Evolutionary conservation across 2,888 invertebrate genomes (phyloP).

Genomic region (Microdon myrmicae): DNA sequence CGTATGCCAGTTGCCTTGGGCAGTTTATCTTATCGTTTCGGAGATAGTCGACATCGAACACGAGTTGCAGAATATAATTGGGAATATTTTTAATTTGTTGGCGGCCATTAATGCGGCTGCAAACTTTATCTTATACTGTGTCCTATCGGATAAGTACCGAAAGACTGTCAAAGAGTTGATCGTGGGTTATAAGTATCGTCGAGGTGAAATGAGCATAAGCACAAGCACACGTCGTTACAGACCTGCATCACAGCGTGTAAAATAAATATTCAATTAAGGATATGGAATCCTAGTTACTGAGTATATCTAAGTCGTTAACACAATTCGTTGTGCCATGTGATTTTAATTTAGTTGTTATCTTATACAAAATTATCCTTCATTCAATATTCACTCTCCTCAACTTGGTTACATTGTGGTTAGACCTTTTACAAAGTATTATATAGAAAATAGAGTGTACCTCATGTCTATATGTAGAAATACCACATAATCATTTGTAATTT

Average conservation of each 20-base stretch:
- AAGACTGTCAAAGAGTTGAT: slow-evolving; percentile 68
- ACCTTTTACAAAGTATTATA: too few relatives aligned
- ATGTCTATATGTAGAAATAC: too few relatives aligned
- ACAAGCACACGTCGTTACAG: slow-evolving; percentile 53
- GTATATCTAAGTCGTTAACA: neutral
- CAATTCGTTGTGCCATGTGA: slow-evolving; percentile 43
- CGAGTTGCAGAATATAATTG: slow-evolving; percentile 68
- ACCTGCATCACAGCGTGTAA: slow-evolving; percentile 32
- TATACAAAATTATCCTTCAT: too few relatives aligned
- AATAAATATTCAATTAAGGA: slow-evolving; percentile 7
- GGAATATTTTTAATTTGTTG: slow-evolving; percentile 78
- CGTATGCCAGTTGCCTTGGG: slow-evolving; percentile 78
- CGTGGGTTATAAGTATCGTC: slow-evolving; percentile 60
- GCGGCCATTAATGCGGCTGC: slow-evolving; percentile 78
- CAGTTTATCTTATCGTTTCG: slow-evolving; percentile 69
- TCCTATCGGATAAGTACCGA: slow-evolving; percentile 79
- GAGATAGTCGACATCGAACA: slow-evolving; percentile 54
- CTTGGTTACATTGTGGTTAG: too few relatives aligned
- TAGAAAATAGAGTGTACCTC: too few relatives aligned
- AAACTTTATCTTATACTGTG: slow-evolving; percentile 82
- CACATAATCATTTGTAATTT: too few relatives aligned
- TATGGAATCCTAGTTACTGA: neutral
- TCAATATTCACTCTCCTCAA: too few relatives aligned
- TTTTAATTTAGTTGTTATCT: slow-evolving; percentile 39
- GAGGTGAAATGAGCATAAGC: slow-evolving; percentile 57